Evolutionary conservation across 2,797 vertebrate species (phyloP).

Genomic region (Chrosomus eos): DNA sequence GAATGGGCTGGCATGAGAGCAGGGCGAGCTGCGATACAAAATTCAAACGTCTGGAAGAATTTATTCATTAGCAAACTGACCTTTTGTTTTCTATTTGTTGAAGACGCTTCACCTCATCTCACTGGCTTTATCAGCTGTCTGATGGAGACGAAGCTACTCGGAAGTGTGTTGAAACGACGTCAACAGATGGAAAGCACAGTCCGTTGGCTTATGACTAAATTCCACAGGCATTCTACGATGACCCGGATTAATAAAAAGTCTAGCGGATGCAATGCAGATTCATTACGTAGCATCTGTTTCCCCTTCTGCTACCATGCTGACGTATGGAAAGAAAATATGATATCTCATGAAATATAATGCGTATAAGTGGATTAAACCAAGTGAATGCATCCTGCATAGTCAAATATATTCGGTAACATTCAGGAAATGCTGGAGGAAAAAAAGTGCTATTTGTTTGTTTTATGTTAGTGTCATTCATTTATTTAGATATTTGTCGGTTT

Average conservation of each 20-base stretch:
- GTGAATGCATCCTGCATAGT: background rate
- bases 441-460: background rate
- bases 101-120: background rate
- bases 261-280: constrained; percentile 27
- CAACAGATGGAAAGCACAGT: constrained; percentile 35
- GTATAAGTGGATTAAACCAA: constrained; percentile 3
- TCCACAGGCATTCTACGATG: constrained; percentile 2
- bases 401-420: background rate
- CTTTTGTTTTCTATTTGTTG: constrained; percentile 20
- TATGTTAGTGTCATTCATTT: background rate
- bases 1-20: background rate
- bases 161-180: background rate
- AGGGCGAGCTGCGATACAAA: background rate
- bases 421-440: background rate
- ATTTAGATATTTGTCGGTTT: background rate
- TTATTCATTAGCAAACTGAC: constrained; percentile 33
- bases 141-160: constrained; percentile 14
- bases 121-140: constrained; percentile 21
- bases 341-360: constrained; percentile 22
- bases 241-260: constrained; percentile 33
- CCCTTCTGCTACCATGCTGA: constrained; percentile 28
- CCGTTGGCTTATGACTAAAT: constrained; percentile 26
- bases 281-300: constrained; percentile 34
- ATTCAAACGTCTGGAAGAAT: constrained; percentile 40
- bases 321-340: constrained; percentile 36